Base-by-base conservation (phyloP, 1,140 invertebrate genomes). In the Trichogramma pretiosum region DNA sequence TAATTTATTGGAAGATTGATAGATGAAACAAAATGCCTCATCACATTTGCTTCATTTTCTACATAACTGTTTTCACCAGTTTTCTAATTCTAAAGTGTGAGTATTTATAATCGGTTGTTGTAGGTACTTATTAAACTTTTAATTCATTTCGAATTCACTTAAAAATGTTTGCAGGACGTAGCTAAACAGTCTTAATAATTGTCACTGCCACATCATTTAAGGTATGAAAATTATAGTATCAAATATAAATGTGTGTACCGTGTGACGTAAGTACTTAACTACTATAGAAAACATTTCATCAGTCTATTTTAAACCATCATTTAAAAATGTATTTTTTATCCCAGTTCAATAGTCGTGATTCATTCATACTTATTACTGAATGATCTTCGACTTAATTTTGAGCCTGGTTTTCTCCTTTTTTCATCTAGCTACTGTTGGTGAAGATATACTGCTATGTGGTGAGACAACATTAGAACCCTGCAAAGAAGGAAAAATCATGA, bases 401-500 rank as follows among this genome's bases (percentile, higher is more conserved):
- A 42, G 35, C 14, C 35, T 54, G 14, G 21, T 53, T 47, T 52
- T 52, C 45, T 44, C 45, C 40, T 52, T 52, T 52, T 53, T 62
- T 68, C 64, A 71, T 68, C 68, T 70, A 24, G 68, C 63, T 16
- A 68, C 61, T 3, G 65, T 67, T 0, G 68, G 61, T 1, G 69
- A 68, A 2, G 66, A 55, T 40, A 63, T 56, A 33, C 61, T 68
- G 33, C 58, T 66, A 22, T 60, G 60, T 2, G 67, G 60, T 2
- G 64, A 64, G n/a, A 63, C 56, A 41, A 58, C 58, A 39, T 52
- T 60, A 2, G 60, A 56, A 16, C 53, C 54, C 7, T 63, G 62
- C 3, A 60, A 58, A 13, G 62, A 64, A 1, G 68, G 63, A 21
- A 63, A 63, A 5, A 63, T n/a, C n/a, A n/a, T n/a, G n/a, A n/a